phyloP scores from a whole-genome alignment of 2,113 vertebrate genomes.

The Felis chaus region DNA sequence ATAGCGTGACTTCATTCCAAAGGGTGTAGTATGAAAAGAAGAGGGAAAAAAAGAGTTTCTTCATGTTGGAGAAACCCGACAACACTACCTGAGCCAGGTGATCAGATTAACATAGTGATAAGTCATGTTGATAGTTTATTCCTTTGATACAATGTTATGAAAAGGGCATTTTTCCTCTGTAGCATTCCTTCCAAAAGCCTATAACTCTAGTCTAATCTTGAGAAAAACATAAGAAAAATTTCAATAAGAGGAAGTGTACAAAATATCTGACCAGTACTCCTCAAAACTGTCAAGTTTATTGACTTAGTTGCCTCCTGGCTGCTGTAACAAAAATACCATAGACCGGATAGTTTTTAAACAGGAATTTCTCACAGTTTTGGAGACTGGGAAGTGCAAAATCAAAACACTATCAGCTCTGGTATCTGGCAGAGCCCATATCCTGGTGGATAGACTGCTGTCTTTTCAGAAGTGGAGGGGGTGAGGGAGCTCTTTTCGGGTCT shows the following conservation, averaged over 20 bases:
- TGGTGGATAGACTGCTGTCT: not conserved
- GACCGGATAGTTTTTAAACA: not conserved
- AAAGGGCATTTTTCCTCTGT: not conserved
- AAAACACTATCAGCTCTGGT: not conserved
- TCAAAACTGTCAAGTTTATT: not conserved
- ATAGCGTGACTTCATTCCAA: not conserved
- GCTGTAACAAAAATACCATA: not conserved
- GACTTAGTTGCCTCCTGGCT: not conserved
- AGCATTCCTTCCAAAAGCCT: not conserved
- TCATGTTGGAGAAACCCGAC: not conserved
- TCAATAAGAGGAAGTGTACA: not conserved
- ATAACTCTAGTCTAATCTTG: not conserved
- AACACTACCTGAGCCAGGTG: not conserved
- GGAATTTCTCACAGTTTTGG: not conserved
- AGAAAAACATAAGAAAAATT: not conserved
- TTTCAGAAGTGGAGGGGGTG: not conserved
- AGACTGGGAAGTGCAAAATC: not conserved
- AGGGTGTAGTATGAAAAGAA: not conserved
- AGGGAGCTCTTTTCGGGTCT: not conserved
- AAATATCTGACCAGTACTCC: not conserved
- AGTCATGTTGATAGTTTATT: not conserved
- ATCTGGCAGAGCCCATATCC: not conserved
- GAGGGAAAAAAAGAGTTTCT: not conserved
- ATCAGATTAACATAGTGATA: not conserved
- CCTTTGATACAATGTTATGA: not conserved